A percentile compares a stretch with the other conserved stretches of the same genome.
phyloP scores from a whole-genome alignment of 2,797 vertebrate genomes.

The Caiman crocodilus region DNA sequence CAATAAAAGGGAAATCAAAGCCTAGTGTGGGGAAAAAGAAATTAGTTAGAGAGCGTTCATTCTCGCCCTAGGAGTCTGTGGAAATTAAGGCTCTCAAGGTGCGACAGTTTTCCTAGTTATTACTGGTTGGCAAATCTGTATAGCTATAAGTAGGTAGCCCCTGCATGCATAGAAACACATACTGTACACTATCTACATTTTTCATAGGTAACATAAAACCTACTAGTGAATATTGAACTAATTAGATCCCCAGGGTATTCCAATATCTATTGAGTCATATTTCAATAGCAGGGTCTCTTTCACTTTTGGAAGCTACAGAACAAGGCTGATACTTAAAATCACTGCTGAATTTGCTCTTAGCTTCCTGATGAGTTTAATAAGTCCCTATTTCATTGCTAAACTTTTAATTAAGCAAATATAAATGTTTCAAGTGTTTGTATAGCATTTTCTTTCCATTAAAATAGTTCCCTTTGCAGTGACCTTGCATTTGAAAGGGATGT shows the following conservation, averaged over 20 bases:
- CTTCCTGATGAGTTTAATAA: conserved; percentile 54
- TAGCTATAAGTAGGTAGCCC: not conserved
- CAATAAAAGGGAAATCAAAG: too few species aligned
- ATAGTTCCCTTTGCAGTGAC: not conserved
- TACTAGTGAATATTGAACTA: conserved; percentile 64
- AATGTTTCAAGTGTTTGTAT: conserved; percentile 15
- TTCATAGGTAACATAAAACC: conserved; percentile 24
- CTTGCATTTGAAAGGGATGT: not conserved
- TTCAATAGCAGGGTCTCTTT: conserved; percentile 22
- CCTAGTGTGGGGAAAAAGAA: too few species aligned
- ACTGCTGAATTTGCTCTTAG: conserved; percentile 48
- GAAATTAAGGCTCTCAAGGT: too few species aligned
- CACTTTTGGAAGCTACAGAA: conserved; percentile 38
- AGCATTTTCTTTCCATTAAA: conserved; percentile 22
- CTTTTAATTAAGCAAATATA: conserved; percentile 45
- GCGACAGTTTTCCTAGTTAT: too few species aligned
- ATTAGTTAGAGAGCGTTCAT: too few species aligned
- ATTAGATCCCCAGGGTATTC: conserved; percentile 66
- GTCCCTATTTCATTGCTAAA: not conserved
- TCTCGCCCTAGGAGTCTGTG: too few species aligned
- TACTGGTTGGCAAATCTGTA: not conserved
- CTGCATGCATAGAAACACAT: not conserved
- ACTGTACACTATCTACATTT: not conserved
- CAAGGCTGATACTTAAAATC: conserved; percentile 51
- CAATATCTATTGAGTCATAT: conserved; percentile 17